A percentile compares a stretch with the other conserved stretches of the same genome.
phyloP scores from a whole-genome alignment of 2,888 invertebrate species.

The Scaptomyza tumidula region DNA sequence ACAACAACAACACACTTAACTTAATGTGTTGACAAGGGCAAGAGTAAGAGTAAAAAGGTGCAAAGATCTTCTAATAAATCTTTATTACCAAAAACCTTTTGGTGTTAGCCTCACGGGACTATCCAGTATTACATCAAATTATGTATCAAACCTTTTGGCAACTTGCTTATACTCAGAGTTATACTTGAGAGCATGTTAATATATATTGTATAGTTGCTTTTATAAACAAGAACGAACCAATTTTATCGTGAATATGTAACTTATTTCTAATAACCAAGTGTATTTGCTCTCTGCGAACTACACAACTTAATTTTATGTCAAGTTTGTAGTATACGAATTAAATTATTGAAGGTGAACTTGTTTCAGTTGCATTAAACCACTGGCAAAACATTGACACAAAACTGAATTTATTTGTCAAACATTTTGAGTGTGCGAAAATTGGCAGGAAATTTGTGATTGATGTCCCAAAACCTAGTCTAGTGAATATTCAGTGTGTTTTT shows the following conservation, averaged over 20 bases:
- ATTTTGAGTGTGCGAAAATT: slow-evolving; percentile 15
- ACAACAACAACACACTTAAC: slow-evolving; percentile 8
- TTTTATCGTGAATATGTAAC: too few relatives aligned
- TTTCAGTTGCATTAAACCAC: slow-evolving; percentile 7
- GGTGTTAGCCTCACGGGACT: too few relatives aligned
- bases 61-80: neutral
- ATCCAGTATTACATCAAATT: too few relatives aligned
- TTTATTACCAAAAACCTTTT: neutral
- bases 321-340: neutral
- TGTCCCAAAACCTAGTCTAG: slow-evolving; percentile 88
- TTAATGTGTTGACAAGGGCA: slow-evolving; percentile 8
- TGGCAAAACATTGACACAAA: slow-evolving; percentile 21
- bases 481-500: neutral
- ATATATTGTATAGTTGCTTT: too few relatives aligned
- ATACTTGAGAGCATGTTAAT: too few relatives aligned
- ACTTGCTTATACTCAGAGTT: too few relatives aligned
- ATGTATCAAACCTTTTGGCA: too few relatives aligned
- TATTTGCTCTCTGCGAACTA: neutral
- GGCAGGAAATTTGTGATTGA: slow-evolving; percentile 50
- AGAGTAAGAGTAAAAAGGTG: neutral
- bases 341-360: neutral
- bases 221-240: too few relatives aligned
- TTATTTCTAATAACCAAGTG: neutral
- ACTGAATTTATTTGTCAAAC: slow-evolving; percentile 44
- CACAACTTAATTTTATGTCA: neutral